phyloP scores from a whole-genome alignment of 2,888 invertebrate species.

The Chalcosyrphus nemorum region DNA sequence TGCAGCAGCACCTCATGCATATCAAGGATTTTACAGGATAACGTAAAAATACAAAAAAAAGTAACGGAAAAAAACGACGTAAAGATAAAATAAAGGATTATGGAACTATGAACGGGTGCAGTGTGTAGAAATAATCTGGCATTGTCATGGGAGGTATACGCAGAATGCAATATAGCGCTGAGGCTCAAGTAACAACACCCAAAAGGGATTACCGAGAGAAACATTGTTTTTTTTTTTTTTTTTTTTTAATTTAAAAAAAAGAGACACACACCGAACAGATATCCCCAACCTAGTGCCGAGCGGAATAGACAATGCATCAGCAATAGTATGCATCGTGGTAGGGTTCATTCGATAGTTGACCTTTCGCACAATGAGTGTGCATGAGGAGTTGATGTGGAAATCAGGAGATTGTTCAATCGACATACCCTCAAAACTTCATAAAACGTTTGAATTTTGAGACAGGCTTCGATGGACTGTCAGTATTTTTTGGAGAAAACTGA shows the following conservation, averaged over 20 bases:
- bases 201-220: conserved; percentile 59
- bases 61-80: conserved; percentile 20
- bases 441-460: background rate
- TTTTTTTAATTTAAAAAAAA: conserved; percentile 29
- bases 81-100: conserved; percentile 72
- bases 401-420: background rate
- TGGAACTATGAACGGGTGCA: conserved; percentile 49
- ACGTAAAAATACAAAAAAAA: conserved; percentile 21
- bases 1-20: conserved; percentile 65
- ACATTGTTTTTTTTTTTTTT: conserved; percentile 43
- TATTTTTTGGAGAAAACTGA: too few relatives aligned
- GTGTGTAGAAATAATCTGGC: conserved; percentile 59
- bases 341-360: conserved; percentile 55
- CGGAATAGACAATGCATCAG: conserved; percentile 45
- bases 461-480: background rate
- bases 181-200: conserved; percentile 47
- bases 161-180: conserved; percentile 38
- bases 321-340: conserved; percentile 4
- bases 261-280: background rate
- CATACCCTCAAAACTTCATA: background rate
- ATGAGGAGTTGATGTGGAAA: too few relatives aligned
- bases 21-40: conserved; percentile 66
- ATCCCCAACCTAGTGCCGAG: conserved; percentile 8
- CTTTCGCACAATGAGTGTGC: background rate
- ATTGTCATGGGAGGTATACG: conserved; percentile 61